Evolutionary conservation across 1,140 invertebrate species (phyloP).

Genomic region (Andricus grossulariae): DNA sequence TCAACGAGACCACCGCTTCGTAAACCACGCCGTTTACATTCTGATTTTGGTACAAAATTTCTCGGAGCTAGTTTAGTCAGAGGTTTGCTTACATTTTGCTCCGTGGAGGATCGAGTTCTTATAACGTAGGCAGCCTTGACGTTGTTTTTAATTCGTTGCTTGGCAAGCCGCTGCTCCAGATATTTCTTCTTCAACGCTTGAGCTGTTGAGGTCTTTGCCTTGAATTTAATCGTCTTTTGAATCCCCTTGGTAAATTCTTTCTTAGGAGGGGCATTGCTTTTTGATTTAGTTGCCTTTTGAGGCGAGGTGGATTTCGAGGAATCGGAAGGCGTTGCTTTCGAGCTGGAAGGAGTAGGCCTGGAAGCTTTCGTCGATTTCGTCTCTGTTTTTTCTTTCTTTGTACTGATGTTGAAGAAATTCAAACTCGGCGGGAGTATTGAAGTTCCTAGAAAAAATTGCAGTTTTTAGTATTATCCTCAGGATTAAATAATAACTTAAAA

Average conservation of each 20-base stretch:
- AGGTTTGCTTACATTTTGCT: constrained; percentile 56
- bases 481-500: too few relatives aligned
- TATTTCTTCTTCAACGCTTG: constrained; percentile 81
- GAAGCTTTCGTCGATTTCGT: constrained; percentile 50
- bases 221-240: constrained; percentile 63
- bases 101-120: constrained; percentile 67
- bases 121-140: constrained; percentile 67
- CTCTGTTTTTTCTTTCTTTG: constrained; percentile 67
- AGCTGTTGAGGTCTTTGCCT: constrained; percentile 73
- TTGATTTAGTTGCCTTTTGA: constrained; percentile 58
- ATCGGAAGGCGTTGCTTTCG: constrained; percentile 41
- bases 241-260: constrained; percentile 52
- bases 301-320: constrained; percentile 45
- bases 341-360: constrained; percentile 49
- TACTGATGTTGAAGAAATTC: constrained; percentile 83
- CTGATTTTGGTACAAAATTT: constrained; percentile 61
- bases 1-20: constrained; percentile 62
- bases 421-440: constrained; percentile 83
- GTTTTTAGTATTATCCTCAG: background rate
- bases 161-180: constrained; percentile 80
- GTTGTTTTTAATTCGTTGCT: constrained; percentile 72
- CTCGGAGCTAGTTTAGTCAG: constrained; percentile 54
- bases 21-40: constrained; percentile 66
- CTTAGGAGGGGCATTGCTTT: constrained; percentile 51
- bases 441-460: constrained; percentile 77